Evolutionary conservation across 2,113 vertebrate species (phyloP), one percentile per base, ranked within the genome.

Genomic region (Synodontis membranacea): DNA sequence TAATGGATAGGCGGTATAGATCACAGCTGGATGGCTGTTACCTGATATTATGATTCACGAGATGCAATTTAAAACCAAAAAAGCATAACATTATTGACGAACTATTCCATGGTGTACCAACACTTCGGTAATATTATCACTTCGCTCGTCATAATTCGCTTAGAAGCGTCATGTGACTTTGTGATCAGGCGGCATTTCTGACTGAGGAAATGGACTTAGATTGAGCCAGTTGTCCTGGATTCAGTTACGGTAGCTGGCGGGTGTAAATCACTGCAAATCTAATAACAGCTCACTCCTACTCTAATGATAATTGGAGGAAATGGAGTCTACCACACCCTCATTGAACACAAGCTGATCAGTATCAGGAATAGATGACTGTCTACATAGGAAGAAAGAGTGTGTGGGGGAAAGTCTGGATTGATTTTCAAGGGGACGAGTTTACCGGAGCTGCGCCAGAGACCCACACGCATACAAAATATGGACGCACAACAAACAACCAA

Each of bases 201-300:
- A 83, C n/a, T 46, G 76, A 48, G 64, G 10, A 75, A 75, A 82
- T 82, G 78, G 48, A 76, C 72, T 62, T 64, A 31, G 42, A 82
- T 85, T 70, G 66, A 79, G 19, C 50, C 23, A 34, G 52, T 58
- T 64, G 58, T 68, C 48, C 54, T 42, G 66, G 75, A 88, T 80
- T 86, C 80, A 70, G 84, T 85, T 79, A 86, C 28, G n/a, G 60
- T 42, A 66, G 58, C 28, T 42, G n/a, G 68, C 2, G 19, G 72
- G 80, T 88, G 70, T 70, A 80, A 83, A 86, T 88, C 80, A 78
- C 68, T 83, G 31, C 60, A 58, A 86, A 88, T 88, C 75, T 86
- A 80, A 86, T 88, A 58, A 54, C 64, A 62, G 25, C 80, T 86
- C 74, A 86, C 82, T 83, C 70, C 58, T 62, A 68, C 72, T 60